A percentile compares a stretch with the other conserved stretches of the same genome.
phyloP scores from a whole-genome alignment of 2,113 vertebrate genomes.

The Pomatostomus ruficeps region DNA sequence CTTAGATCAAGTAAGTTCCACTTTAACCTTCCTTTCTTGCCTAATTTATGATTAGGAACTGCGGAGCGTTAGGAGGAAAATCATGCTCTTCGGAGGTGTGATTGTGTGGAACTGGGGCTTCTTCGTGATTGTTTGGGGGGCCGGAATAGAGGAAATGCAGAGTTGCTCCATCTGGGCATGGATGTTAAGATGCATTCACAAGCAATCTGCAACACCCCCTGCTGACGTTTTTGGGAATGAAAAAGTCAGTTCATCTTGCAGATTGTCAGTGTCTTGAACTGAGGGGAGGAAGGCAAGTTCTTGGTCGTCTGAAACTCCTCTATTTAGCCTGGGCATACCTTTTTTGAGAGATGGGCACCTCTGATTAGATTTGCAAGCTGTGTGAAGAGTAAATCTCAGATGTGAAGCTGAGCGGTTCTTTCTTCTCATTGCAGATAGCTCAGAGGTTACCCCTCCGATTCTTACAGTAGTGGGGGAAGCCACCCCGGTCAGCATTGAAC shows the following conservation, averaged over 20 bases:
- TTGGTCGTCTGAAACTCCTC: background rate
- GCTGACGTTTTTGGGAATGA: background rate
- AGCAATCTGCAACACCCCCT: slow-evolving; percentile 55
- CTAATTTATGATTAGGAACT: background rate
- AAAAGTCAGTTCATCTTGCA: background rate
- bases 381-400: background rate
- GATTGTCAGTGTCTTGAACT: background rate
- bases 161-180: background rate
- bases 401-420: background rate
- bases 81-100: background rate
- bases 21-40: background rate
- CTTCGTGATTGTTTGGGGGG: background rate
- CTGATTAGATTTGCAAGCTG: background rate
- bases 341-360: background rate
- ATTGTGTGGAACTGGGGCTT: background rate
- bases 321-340: background rate
- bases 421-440: slow-evolving; percentile 80
- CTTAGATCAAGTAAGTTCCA: slow-evolving; percentile 89
- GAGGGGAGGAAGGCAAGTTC: background rate
- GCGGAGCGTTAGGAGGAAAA: background rate
- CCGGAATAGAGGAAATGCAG: background rate
- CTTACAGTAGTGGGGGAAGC: slow-evolving; percentile 88
- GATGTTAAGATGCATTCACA: background rate
- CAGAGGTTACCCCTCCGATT: slow-evolving; percentile 91
- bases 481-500: slow-evolving; percentile 96